Evolutionary conservation across 2,888 invertebrate species (phyloP), one percentile per base, ranked within the genome.

Genomic region (Meteorus cinctellus): DNA sequence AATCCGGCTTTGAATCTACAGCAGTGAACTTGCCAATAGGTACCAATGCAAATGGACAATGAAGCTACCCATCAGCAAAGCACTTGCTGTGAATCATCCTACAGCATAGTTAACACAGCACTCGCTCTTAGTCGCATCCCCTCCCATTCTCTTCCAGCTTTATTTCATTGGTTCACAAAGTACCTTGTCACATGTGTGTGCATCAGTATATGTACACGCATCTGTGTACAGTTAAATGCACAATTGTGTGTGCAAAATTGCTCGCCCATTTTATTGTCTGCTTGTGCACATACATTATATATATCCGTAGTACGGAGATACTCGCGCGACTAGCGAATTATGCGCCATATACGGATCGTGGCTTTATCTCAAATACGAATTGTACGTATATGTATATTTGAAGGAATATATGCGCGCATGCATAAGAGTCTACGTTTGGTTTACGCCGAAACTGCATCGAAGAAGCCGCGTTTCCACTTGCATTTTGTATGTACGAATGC

Each of bases 51-150:
- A 77, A 78, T 79, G 78, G 75, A 79, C 79, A 78, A 81, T 81
- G 78, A 81, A 81, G 75, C 81, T 62, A 76, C 76, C 77, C 78
- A 81, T 81, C 79, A 77, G 77, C 76, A 66, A 69, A 69, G 70
- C 70, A 72, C 76, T 75, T 74, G 72, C 78, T 75, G 77, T 77
- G 81, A 81, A 79, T 80, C 80, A 79, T 80, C 78, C 75, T 69
- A 78, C 74, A 51, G 31, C 66, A 70, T 71, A 67, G 51, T 73
- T 77, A 74, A 77, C 71, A 31, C 71, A 72, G 66, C 31, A 36
- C 66, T 70, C 69, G 59, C 69, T 65, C 71, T 70, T 65, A 51
- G 19, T n/a, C 34, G 55, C 3, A 36, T 66, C 27, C 36, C 70
- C 65, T 74, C 48, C 63, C 51, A 48, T n/a, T 12, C 51, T 65